Base-by-base conservation (phyloP, 1,140 invertebrate genomes). In the Lasioglossum baleicum region DNA sequence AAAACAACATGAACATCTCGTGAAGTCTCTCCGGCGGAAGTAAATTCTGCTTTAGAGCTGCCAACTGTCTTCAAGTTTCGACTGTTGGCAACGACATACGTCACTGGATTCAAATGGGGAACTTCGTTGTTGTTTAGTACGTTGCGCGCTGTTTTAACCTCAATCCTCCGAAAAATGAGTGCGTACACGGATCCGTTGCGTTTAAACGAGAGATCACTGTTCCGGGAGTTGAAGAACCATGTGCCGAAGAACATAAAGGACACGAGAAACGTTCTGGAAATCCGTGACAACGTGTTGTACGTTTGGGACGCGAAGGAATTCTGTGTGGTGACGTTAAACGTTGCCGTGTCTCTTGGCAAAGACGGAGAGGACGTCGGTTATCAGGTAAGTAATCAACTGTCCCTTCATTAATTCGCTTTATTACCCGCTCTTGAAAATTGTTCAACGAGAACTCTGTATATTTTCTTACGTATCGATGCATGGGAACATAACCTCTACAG, bases 281-380 rank as follows among this genome's bases (percentile, higher is more conserved):
- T 95, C 53, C 94, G 94, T 64, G 95, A 96, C 79, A 94, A 95
- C 88, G 93, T 95, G 81, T 91, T 95, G 22, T 96, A 95, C 83
- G 92, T 94, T 74, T 96, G 95, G 95, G 94, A 95, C 88, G 92
- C 94, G 4, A 89, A 94, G 31, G 95, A 95, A 89, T 94, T 94
- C 83, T 95, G 95, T 90, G 92, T 96, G 68, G 92, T 95, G 76
- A 93, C 94, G 63, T 89, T 96, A 64, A 95, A 96, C 87, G 73
- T 95, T 66, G 94, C 94, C 79, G 93, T 94, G 40, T 90, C 94
- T 44, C 93, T 94, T 72, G 92, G 90, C 40, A 94, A 94, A 81
- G 90, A 92, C 64, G 88, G 85, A 26, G 89, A 92, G 44, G 92
- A 94, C 74, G 91, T 94, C 17, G 87, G 92, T 42, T 95, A 94